A percentile compares a stretch with the other conserved stretches of the same genome.
Evolutionary conservation across 1,140 invertebrate genomes (phyloP).

Genomic region (Conus ventricosus): DNA sequence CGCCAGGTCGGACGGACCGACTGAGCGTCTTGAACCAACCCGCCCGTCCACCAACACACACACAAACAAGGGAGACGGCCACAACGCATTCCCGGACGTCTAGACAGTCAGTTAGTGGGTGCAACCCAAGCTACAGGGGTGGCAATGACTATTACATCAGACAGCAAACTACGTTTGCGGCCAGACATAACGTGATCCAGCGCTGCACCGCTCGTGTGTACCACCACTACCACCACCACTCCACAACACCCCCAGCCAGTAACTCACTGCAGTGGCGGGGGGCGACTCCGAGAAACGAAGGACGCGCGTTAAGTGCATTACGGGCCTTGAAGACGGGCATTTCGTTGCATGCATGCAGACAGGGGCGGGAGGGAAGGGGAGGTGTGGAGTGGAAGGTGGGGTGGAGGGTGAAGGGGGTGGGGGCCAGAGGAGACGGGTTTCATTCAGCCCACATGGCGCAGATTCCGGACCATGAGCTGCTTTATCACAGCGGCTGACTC

Average conservation of each 20-base stretch:
- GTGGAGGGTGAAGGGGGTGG: not conserved
- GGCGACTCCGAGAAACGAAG: not conserved
- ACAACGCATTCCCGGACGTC: not conserved
- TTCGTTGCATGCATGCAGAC: not conserved
- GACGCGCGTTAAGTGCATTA: not conserved
- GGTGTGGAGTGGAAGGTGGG: not conserved
- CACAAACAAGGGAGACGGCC: too few relatives aligned
- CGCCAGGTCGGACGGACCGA: not conserved
- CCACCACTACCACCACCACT: not conserved
- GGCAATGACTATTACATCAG: not conserved
- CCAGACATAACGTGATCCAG: slow-evolving; percentile 13
- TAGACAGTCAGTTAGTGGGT: not conserved
- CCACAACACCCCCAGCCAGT: not conserved
- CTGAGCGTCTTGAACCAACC: not conserved
- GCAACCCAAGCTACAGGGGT: slow-evolving; percentile 7
- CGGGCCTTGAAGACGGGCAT: not conserved
- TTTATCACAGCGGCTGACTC: too few relatives aligned
- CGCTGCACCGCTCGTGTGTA: not conserved
- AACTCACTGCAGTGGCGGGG: not conserved
- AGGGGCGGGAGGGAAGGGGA: not conserved
- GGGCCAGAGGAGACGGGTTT: too few relatives aligned
- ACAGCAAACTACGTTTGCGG: not conserved
- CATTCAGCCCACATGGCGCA: too few relatives aligned
- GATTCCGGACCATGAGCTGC: too few relatives aligned
- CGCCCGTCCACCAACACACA: not conserved